A percentile compares a stretch with the other conserved stretches of the same genome.
Conservation (phyloP, 2,888 invertebrate genomes). For the Deroplatys truncata region DNA sequence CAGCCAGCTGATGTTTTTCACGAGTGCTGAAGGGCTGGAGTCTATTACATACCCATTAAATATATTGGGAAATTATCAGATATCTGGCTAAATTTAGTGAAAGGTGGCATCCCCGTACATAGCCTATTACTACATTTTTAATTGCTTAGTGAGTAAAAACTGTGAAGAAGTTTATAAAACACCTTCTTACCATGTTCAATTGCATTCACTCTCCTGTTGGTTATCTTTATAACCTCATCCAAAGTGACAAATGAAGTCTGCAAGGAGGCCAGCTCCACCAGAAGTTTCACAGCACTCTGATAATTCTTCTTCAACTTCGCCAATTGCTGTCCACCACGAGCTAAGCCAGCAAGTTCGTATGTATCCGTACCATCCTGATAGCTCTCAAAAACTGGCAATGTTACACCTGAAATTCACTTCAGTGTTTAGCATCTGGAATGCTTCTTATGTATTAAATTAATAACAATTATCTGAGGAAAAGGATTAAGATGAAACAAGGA, state of each 20-base stretch:
- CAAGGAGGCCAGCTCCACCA: constrained; percentile 95
- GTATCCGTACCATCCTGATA: constrained; percentile 94
- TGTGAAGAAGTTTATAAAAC: too few relatives aligned
- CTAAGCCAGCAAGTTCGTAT: constrained; percentile 93
- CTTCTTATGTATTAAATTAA: not conserved
- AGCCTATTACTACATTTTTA: too few relatives aligned
- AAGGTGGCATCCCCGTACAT: too few relatives aligned
- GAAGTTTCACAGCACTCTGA: constrained; percentile 88
- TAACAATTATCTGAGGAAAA: too few relatives aligned
- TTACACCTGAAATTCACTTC: constrained; percentile 66
- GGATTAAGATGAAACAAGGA: not conserved
- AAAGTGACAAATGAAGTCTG: constrained; percentile 98
- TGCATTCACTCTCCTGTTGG: constrained; percentile 98
- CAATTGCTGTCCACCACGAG: constrained; percentile 95
- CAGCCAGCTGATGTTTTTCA: too few relatives aligned
- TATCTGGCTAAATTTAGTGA: too few relatives aligned
- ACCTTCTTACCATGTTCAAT: constrained; percentile 84
- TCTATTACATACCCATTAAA: too few relatives aligned
- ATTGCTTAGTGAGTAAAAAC: too few relatives aligned
- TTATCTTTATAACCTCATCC: constrained; percentile 98
- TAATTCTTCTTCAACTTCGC: constrained; percentile 97
- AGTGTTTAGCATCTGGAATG: not conserved
- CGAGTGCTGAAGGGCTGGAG: too few relatives aligned
- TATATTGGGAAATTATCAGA: too few relatives aligned
- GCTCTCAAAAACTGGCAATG: constrained; percentile 91